Percentiles rank a stretch among this genome's conserved stretches.
Evolutionary conservation across 2,888 invertebrate species (phyloP).

Genomic region (Coenonympha arcania): DNA sequence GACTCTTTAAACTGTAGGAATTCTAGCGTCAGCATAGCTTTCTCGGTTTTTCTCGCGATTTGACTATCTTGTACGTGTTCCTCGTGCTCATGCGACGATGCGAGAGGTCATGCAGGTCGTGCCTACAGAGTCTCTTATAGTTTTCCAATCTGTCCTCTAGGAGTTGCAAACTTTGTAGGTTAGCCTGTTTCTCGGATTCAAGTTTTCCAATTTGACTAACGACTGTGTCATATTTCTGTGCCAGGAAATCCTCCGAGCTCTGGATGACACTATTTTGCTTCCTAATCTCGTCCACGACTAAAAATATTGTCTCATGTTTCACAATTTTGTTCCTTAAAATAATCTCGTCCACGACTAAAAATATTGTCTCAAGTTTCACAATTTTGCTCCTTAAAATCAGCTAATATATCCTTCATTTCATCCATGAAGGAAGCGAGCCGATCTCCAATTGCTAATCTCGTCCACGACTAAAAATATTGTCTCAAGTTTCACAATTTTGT

Average conservation of each 20-base stretch:
- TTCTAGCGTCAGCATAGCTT: too few species aligned
- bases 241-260: neutral
- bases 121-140: conserved; percentile 1
- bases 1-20: too few species aligned
- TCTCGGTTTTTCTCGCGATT: too few species aligned
- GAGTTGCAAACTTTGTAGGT: neutral
- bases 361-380: neutral
- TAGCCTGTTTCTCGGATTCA: neutral
- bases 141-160: too few species aligned
- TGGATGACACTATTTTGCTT: neutral
- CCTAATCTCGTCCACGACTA: too few species aligned
- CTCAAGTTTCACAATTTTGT: neutral
- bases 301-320: too few species aligned
- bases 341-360: too few species aligned
- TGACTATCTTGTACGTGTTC: too few species aligned
- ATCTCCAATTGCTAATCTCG: neutral
- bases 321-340: too few species aligned
- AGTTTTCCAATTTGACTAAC: neutral
- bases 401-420: neutral
- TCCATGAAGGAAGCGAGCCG: neutral
- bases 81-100: too few species aligned
- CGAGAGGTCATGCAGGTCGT: conserved; percentile 16
- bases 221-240: neutral
- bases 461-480: neutral
- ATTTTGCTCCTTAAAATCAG: neutral